Evolutionary conservation across 2,113 vertebrate species (phyloP).

Genomic region (Seriola aureovittata): DNA sequence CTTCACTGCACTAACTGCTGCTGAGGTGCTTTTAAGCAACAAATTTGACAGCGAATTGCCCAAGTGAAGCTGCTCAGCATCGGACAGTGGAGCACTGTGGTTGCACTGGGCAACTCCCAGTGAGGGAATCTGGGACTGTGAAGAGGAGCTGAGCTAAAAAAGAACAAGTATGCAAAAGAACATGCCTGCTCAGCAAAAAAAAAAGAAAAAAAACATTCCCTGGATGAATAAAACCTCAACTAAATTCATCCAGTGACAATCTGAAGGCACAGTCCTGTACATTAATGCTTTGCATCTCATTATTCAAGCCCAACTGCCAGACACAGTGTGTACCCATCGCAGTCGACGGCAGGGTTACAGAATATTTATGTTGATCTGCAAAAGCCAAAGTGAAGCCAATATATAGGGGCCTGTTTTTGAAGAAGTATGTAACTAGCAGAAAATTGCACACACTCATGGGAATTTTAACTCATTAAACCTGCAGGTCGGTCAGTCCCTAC

Average conservation of each 20-base stretch:
- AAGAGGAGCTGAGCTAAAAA: conserved; percentile 52
- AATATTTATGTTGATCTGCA: conserved; percentile 43
- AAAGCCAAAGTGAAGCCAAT: conserved; percentile 29
- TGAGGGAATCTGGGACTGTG: conserved; percentile 19
- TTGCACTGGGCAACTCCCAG: conserved; percentile 18
- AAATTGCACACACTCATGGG: neutral
- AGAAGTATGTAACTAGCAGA: neutral
- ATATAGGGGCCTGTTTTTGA: conserved; percentile 5
- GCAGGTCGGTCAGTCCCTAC: neutral
- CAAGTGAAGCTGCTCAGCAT: neutral
- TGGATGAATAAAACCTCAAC: conserved; percentile 57
- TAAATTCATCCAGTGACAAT: conserved; percentile 66
- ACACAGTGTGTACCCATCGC: conserved; percentile 34
- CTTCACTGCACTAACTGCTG: conserved; percentile 5
- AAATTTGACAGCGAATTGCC: conserved; percentile 13
- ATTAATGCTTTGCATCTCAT: conserved; percentile 64
- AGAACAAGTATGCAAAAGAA: conserved; percentile 60
- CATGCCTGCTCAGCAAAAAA: conserved; percentile 69
- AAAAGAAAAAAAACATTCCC: conserved; percentile 22
- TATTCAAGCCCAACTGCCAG: conserved; percentile 47
- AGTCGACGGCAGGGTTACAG: conserved; percentile 8
- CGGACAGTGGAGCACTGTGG: neutral
- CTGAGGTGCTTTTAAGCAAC: conserved; percentile 55
- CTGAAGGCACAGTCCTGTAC: conserved; percentile 53
- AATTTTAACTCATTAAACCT: conserved; percentile 27